A percentile compares a stretch with the other conserved stretches of the same genome.
Conservation (phyloP, 2,888 invertebrate genomes). For the Latheticus oryzae region DNA sequence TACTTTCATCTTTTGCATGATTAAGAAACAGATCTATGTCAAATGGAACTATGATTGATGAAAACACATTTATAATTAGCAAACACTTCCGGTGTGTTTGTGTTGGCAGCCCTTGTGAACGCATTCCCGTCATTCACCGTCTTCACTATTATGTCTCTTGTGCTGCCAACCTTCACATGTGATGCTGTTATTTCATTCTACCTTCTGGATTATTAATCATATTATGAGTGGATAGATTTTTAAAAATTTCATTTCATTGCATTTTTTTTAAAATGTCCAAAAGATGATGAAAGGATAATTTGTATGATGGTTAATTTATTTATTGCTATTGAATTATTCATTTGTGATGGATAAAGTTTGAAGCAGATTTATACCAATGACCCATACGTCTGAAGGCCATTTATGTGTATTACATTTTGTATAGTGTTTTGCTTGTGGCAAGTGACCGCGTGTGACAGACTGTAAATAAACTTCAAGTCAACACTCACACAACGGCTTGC, state of each 20-base stretch:
- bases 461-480: slow-evolving; percentile 47
- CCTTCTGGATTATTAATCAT: slow-evolving; percentile 52
- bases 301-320: no score
- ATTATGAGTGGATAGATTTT: slow-evolving; percentile 10
- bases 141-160: slow-evolving; percentile 56
- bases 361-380: slow-evolving; percentile 22
- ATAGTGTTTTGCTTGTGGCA: slow-evolving; percentile 34
- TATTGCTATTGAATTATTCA: no score
- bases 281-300: slow-evolving; percentile 19
- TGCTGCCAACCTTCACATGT: slow-evolving; percentile 59
- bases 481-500: slow-evolving; percentile 47
- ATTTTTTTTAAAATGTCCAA: no score
- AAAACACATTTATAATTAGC: slow-evolving; percentile 67
- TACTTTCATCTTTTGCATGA: no score
- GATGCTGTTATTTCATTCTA: no score
- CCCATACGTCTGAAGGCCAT: slow-evolving; percentile 33
- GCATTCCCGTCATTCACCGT: slow-evolving; percentile 60
- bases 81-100: slow-evolving; percentile 66
- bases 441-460: slow-evolving; percentile 45
- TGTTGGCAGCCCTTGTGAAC: slow-evolving; percentile 62
- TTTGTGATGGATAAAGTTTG: no score
- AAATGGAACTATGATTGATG: slow-evolving; percentile 64
- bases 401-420: slow-evolving; percentile 16
- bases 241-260: no score
- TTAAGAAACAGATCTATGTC: slow-evolving; percentile 50